These are phyloP conservation scores for Eubucco bourcierii DNA, from an alignment of 2,113 vertebrate genomes.

Conservation along the genomic window DNA sequence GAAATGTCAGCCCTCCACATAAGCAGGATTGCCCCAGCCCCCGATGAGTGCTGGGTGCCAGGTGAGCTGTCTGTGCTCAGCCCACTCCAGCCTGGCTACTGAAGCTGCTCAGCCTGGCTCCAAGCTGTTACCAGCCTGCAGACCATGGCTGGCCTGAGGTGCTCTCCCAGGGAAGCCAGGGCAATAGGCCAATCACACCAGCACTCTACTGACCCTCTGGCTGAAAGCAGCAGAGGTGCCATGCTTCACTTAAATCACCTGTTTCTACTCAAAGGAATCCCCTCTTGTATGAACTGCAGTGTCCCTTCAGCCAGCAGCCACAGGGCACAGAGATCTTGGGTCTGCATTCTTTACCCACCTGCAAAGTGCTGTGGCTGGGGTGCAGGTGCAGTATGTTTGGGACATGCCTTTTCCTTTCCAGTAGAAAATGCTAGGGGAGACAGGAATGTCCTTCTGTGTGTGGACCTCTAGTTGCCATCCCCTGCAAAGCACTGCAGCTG, in stretches of 20 bases:
- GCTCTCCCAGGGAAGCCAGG: too few relatives aligned
- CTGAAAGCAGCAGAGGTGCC: slow-evolving; percentile 42
- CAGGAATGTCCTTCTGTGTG: slow-evolving; percentile 32
- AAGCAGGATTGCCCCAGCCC: too few relatives aligned
- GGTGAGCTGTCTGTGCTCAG: too few relatives aligned
- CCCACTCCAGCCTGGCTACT: too few relatives aligned
- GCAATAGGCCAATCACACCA: slow-evolving; percentile 17
- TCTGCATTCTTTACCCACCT: slow-evolving; percentile 42
- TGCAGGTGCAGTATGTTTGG: slow-evolving; percentile 34
- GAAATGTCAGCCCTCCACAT: too few relatives aligned
- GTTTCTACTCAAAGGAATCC: slow-evolving; percentile 6
- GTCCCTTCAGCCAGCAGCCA: slow-evolving; percentile 28
- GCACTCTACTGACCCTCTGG: slow-evolving; percentile 5
- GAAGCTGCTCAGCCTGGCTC: too few relatives aligned
- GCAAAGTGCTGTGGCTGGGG: slow-evolving; percentile 34
- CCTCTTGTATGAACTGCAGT: not conserved
- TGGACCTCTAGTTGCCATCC: slow-evolving; percentile 29
- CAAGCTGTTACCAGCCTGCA: too few relatives aligned
- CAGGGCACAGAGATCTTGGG: not conserved
- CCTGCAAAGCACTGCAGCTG: not conserved
- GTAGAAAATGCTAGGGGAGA: slow-evolving; percentile 36
- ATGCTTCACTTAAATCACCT: slow-evolving; percentile 15
- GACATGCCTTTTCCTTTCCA: slow-evolving; percentile 36
- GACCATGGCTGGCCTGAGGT: too few relatives aligned
- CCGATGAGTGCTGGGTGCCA: too few relatives aligned